Conservation (phyloP, 2,797 vertebrate genomes). For the Anguilla marmorata region DNA sequence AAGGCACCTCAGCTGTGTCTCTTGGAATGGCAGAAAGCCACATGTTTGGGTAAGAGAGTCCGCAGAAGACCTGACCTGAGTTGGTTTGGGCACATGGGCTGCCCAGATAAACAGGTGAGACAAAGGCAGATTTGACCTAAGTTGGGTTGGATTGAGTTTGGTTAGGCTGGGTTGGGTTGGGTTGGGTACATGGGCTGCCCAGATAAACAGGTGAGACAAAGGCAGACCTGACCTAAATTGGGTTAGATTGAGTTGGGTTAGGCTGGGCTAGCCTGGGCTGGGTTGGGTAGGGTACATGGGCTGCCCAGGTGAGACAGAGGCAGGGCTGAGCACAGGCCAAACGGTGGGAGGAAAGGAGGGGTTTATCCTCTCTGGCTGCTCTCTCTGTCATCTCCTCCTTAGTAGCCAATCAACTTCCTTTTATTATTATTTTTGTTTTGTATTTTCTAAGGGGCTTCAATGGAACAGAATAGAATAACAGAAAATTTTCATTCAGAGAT, state of each 20-base stretch:
- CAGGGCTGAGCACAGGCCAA: not conserved
- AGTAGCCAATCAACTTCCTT: not conserved
- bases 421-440: not conserved
- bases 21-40: slow-evolving; percentile 46
- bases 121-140: not conserved
- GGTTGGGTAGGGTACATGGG: not conserved
- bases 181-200: not conserved
- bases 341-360: not conserved
- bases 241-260: not conserved
- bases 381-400: not conserved
- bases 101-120: not conserved
- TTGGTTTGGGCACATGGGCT: not conserved
- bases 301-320: not conserved
- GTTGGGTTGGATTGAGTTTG: not conserved
- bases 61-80: not conserved
- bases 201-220: not conserved
- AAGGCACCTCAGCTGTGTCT: slow-evolving; percentile 46
- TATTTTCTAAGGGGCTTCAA: not conserved
- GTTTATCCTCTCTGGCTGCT: not conserved
- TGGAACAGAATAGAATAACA: not conserved
- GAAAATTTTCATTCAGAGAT: not conserved
- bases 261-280: no score
- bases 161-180: not conserved
- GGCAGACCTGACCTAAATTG: not conserved
- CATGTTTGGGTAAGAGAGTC: slow-evolving; percentile 9